Percentiles rank a stretch among this genome's conserved stretches.
Conservation (phyloP, 2,113 vertebrate genomes). For the Tragelaphus scriptus region DNA sequence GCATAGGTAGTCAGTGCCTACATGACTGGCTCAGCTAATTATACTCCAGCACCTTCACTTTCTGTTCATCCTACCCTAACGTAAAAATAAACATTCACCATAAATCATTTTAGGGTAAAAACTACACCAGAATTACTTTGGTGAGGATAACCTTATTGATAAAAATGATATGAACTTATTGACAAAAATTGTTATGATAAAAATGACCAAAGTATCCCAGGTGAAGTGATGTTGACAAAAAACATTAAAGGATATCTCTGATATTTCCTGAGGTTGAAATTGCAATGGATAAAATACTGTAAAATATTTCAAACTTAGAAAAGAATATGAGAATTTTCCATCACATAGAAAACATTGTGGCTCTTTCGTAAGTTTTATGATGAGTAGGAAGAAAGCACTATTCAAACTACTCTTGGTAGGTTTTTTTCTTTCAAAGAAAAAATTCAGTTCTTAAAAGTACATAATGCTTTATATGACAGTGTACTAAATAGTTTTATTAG, state of each 20-base stretch:
- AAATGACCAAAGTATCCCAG: neutral
- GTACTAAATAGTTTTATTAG: neutral
- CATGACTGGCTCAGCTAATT: neutral
- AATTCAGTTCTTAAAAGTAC: neutral
- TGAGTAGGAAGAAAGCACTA: neutral
- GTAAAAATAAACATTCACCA: neutral
- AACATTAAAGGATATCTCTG: neutral
- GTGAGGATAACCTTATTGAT: neutral
- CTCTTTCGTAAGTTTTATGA: neutral
- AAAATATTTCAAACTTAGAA: neutral
- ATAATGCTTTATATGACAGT: neutral
- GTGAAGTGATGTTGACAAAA: neutral
- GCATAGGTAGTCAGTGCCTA: neutral
- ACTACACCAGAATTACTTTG: neutral
- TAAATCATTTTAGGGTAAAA: neutral
- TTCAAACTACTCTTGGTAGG: neutral
- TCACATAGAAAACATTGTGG: neutral
- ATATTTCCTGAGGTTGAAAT: neutral
- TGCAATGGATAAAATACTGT: neutral
- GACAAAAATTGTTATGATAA: neutral
- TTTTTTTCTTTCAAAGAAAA: neutral
- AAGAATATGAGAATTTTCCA: neutral
- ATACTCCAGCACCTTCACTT: neutral
- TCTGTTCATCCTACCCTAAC: neutral
- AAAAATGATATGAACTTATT: neutral